These are phyloP conservation scores for Chaetorhynchus papuensis DNA, from an alignment of 2,113 vertebrate genomes.

Conservation along the genomic window DNA sequence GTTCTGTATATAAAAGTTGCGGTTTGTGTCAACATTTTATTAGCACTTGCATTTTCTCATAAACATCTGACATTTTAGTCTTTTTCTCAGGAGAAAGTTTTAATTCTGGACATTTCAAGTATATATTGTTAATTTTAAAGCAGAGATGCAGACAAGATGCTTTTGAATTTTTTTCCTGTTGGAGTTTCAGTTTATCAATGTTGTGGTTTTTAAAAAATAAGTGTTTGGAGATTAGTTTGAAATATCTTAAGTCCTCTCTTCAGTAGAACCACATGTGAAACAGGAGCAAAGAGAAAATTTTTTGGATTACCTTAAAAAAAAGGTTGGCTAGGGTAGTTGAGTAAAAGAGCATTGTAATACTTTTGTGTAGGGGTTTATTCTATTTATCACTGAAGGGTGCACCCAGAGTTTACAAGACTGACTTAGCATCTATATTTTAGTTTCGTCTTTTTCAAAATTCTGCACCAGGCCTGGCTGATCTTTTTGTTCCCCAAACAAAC, in stretches of 20 bases:
- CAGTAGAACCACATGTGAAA: slow-evolving; percentile 20
- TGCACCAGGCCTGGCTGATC: neutral
- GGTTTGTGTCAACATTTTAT: neutral
- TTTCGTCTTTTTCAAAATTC: neutral
- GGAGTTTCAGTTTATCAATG: neutral
- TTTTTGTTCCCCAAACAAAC: neutral
- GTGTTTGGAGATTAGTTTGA: neutral
- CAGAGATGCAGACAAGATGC: neutral
- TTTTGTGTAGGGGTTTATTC: neutral
- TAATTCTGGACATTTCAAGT: neutral
- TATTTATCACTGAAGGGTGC: neutral
- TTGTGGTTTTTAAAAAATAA: neutral
- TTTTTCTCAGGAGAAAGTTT: neutral
- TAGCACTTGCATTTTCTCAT: neutral
- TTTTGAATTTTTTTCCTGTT: neutral
- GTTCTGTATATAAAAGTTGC: neutral
- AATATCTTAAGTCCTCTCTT: slow-evolving; percentile 49
- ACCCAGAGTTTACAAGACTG: neutral
- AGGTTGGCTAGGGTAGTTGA: neutral
- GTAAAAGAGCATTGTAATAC: neutral
- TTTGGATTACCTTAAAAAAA: neutral
- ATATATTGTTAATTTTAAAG: neutral
- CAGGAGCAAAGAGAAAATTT: neutral
- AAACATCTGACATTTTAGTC: neutral
- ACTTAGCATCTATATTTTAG: neutral